phyloP scores from a whole-genome alignment of 35 echinoderm and acorn worm genomes.

The Apostichopus japonicus region DNA sequence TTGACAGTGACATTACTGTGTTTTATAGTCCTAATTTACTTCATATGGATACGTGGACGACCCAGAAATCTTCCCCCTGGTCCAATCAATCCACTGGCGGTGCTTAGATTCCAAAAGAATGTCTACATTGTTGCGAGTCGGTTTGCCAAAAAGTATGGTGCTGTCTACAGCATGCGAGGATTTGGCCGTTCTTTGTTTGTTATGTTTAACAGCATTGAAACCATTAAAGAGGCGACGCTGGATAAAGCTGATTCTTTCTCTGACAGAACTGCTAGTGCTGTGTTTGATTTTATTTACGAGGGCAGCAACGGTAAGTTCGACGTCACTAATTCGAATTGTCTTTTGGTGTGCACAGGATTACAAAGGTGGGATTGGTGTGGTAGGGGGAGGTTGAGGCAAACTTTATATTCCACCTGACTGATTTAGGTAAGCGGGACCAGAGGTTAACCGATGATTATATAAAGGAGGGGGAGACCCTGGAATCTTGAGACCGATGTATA shows the following conservation, averaged over 20 bases:
- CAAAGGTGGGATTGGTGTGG: neutral
- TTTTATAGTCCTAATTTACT: neutral
- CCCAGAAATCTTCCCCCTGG: slow-evolving; percentile 19
- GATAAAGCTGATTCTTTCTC: neutral
- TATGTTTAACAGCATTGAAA: neutral
- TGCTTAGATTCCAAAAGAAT: neutral
- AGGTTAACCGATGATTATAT: too few species aligned
- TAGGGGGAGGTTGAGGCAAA: too few species aligned
- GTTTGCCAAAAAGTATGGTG: neutral
- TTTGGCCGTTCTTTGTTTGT: neutral
- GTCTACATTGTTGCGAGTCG: neutral
- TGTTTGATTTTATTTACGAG: neutral
- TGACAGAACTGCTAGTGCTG: neutral
- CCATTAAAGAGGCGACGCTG: neutral
- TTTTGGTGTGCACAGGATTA: neutral
- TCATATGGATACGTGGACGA: neutral
- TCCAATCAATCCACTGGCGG: neutral
- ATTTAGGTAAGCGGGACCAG: too few species aligned
- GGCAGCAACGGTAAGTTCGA: neutral
- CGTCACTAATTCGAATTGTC: neutral
- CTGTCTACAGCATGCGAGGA: neutral
- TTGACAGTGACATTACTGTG: neutral
- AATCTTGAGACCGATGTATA: too few species aligned
- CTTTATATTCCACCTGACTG: too few species aligned
- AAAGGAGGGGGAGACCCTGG: too few species aligned